phyloP scores from a whole-genome alignment of 2,113 vertebrate genomes.

The Mola mola region DNA sequence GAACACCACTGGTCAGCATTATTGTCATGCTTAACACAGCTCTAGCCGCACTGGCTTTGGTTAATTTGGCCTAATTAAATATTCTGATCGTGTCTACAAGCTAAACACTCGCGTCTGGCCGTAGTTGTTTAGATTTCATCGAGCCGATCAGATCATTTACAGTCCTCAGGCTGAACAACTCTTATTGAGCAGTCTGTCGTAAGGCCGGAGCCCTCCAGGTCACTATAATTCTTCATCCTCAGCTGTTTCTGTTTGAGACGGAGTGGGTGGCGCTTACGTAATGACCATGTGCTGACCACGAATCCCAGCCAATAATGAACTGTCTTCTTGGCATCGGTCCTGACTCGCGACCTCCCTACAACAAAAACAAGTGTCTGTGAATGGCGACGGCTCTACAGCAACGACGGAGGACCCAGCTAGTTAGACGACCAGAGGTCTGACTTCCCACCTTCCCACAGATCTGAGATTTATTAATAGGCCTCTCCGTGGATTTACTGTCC shows the following conservation, averaged over 20 bases:
- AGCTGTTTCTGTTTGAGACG: slow-evolving; percentile 57
- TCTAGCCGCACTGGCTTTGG: not conserved
- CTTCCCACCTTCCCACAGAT: slow-evolving; percentile 31
- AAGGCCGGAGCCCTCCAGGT: not conserved
- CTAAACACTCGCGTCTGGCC: too few species aligned
- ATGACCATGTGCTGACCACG: slow-evolving; percentile 40
- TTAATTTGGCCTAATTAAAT: not conserved
- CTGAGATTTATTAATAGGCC: slow-evolving; percentile 43
- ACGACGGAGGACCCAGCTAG: not conserved
- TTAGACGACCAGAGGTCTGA: slow-evolving; percentile 2
- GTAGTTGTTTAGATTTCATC: too few species aligned
- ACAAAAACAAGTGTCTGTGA: slow-evolving; percentile 45
- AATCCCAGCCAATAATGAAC: slow-evolving; percentile 28
- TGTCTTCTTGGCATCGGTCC: slow-evolving; percentile 26
- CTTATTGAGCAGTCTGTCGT: too few species aligned
- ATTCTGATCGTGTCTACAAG: not conserved
- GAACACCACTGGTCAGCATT: too few species aligned
- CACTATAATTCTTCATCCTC: slow-evolving; percentile 48
- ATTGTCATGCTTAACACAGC: not conserved
- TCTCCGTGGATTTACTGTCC: slow-evolving; percentile 26
- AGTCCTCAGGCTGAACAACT: too few species aligned
- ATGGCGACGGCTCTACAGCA: slow-evolving; percentile 23
- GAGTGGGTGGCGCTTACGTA: slow-evolving; percentile 34
- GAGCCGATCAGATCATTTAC: not conserved
- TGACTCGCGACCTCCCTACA: slow-evolving; percentile 20